A percentile compares a stretch with the other conserved stretches of the same genome.
phyloP scores from a whole-genome alignment of 2,113 vertebrate genomes.

The Bos indicus region DNA sequence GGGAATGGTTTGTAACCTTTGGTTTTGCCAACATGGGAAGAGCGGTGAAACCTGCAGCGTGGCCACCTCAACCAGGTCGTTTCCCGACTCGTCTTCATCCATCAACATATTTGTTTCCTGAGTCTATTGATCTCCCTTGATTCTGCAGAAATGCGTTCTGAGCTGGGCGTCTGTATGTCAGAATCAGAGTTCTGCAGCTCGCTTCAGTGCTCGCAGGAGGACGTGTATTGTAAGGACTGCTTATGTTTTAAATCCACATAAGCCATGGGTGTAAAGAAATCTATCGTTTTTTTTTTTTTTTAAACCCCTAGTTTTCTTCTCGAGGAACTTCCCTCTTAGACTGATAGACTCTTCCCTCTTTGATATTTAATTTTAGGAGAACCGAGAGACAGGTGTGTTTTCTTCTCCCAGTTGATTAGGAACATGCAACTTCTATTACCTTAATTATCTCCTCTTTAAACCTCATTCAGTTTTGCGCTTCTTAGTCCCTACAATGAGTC shows the following conservation, averaged over 20 bases:
- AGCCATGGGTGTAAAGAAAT: neutral
- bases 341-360: neutral
- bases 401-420: slow-evolving; percentile 25
- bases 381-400: neutral
- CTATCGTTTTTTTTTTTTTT: neutral
- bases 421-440: slow-evolving; percentile 64
- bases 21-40: slow-evolving; percentile 33
- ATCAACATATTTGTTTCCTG: slow-evolving; percentile 55
- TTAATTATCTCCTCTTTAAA: slow-evolving; percentile 58
- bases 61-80: slow-evolving; percentile 13
- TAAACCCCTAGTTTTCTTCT: neutral
- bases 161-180: slow-evolving; percentile 46
- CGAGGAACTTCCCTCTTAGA: slow-evolving; percentile 33
- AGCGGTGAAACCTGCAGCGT: slow-evolving; percentile 53
- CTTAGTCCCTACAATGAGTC: slow-evolving; percentile 41
- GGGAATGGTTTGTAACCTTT: neutral
- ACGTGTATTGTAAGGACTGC: slow-evolving; percentile 48
- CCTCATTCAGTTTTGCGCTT: slow-evolving; percentile 49
- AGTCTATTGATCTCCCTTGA: slow-evolving; percentile 60
- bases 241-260: slow-evolving; percentile 31
- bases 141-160: slow-evolving; percentile 61
- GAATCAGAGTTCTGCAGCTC: slow-evolving; percentile 40
- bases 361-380: slow-evolving; percentile 39
- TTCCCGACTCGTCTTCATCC: slow-evolving; percentile 54
- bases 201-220: slow-evolving; percentile 8